Evolutionary conservation across 2,797 vertebrate species (phyloP).

Genomic region (Acanthiza pusilla): DNA sequence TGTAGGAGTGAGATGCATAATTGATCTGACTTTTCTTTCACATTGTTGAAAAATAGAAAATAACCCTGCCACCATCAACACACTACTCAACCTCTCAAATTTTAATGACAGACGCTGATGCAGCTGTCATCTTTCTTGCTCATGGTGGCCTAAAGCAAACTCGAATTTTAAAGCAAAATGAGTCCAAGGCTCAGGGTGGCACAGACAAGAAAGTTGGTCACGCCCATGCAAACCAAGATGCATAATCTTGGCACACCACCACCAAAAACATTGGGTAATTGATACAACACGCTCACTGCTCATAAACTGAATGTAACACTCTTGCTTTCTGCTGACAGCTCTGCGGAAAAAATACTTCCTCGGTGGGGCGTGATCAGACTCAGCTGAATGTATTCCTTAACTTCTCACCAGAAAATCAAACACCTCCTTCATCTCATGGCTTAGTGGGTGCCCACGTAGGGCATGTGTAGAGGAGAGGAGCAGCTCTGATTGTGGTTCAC

Average conservation of each 20-base stretch:
- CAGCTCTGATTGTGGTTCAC: background rate
- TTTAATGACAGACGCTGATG: background rate
- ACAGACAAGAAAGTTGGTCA: background rate
- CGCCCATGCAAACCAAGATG: fast-evolving
- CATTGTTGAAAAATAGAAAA: slow-evolving; percentile 26
- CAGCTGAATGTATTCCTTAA: background rate
- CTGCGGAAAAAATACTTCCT: background rate
- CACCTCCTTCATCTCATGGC: background rate
- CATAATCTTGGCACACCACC: background rate
- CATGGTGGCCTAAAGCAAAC: background rate
- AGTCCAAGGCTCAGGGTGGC: background rate
- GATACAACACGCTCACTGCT: background rate
- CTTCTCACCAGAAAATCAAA: background rate
- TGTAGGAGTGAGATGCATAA: background rate
- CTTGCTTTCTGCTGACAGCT: background rate
- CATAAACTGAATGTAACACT: background rate
- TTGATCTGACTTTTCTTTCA: background rate
- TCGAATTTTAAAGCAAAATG: background rate
- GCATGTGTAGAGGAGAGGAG: background rate
- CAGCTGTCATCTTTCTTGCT: background rate
- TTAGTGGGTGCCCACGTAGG: background rate
- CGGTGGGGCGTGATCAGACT: background rate
- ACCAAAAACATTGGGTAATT: background rate
- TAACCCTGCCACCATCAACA: background rate
- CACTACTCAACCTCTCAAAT: background rate